Conservation (phyloP, 2,888 invertebrate species). For the Dynastes grantii region DNA sequence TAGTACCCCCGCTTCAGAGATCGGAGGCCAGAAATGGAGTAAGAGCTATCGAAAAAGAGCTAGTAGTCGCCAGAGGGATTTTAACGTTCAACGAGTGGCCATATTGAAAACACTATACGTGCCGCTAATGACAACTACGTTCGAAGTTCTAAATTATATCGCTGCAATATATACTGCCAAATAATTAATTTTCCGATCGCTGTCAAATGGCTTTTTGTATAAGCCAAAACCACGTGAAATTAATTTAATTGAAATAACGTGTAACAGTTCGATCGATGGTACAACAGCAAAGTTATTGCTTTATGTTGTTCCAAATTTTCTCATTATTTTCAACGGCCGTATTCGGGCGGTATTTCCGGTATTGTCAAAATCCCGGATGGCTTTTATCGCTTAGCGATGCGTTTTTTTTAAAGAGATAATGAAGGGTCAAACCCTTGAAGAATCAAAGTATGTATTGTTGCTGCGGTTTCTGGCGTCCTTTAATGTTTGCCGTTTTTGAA, state of each 20-base stretch:
- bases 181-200: constrained; percentile 15
- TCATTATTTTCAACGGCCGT: neutral
- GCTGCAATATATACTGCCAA: neutral
- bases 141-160: no score
- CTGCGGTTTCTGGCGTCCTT: neutral
- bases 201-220: neutral
- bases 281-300: neutral
- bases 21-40: no score
- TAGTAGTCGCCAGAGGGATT: no score
- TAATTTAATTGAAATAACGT: constrained; percentile 15
- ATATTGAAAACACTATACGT: no score
- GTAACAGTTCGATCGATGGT: neutral
- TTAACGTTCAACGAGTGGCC: no score
- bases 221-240: neutral
- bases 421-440: neutral
- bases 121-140: no score
- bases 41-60: no score
- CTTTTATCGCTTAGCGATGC: constrained; percentile 4
- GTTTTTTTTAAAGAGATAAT: neutral
- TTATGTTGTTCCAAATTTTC: neutral
- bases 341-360: constrained; percentile 13
- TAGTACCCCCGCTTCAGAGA: no score
- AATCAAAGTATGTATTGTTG: neutral
- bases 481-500: neutral
- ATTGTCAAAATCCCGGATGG: neutral